Base-by-base conservation (phyloP, 2,888 invertebrate species). In the Drosophila bunnanda region DNA sequence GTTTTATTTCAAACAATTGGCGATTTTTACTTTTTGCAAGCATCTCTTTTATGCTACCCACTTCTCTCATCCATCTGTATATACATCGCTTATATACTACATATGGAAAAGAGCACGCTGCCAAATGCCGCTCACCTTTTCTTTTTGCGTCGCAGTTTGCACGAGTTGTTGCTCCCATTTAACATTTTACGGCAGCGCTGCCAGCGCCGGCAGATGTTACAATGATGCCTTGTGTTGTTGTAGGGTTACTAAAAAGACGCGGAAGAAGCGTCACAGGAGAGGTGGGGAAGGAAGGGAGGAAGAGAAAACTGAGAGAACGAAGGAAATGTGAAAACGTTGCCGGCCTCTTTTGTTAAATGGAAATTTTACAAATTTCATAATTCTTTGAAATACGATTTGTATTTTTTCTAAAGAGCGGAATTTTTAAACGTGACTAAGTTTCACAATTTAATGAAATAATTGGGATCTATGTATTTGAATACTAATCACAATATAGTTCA, bases 141-240 rank as follows among this genome's bases (percentile, higher is more conserved):
- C 78, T 75, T 82, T 89, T 88, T 78, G 82, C 77, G 77, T 76
- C 79, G 82, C 88, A 82, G 78, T 76, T 82, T 86, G 74, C 75
- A 78, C 74, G 79, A 80, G 85, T 82, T 84, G 82, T 84, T 84
- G 83, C 79, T 83, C 81, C 83, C 86, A 83, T 87, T 85, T 87
- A 79, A 80, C 79, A 84, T 77, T 75, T 58, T 76, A 30, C 38
- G 56, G 54, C 71, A 67, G 60, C 57, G 65, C 46, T 34, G 60
- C 38, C 54, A 38, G 44, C 65, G 74, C 66, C 59, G 75, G 79
- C 77, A 80, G 84, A 80, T 87, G 85, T 79, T 79, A 75, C 73
- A 74, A 66, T 68, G 60, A 58, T 70, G 62, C 38, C 39, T 58
- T 56, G 38, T 48, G 39, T 48, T 72, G 55, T 86, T 65, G 59